phyloP scores from a whole-genome alignment of 2,797 vertebrate species.

The Hozukius guyotensis region DNA sequence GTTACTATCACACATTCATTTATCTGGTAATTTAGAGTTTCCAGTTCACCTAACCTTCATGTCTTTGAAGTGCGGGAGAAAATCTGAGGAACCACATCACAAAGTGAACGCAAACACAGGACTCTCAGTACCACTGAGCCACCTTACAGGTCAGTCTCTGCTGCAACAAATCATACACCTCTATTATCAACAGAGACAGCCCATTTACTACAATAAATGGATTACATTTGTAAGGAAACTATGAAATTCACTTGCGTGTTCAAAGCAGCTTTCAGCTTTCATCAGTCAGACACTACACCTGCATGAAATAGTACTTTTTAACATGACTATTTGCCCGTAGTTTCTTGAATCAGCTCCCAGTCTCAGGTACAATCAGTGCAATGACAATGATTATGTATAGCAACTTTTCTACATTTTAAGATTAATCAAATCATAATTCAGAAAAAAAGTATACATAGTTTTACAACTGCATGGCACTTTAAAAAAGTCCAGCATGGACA shows the following conservation, averaged over 20 bases:
- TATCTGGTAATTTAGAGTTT: slow-evolving; percentile 4
- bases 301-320: not conserved
- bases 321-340: not conserved
- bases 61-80: not conserved
- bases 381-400: not conserved
- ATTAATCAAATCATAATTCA: not conserved
- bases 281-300: not conserved
- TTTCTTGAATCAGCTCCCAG: not conserved
- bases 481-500: not conserved
- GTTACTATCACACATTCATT: not conserved
- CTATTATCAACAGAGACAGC: not conserved
- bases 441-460: not conserved
- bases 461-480: not conserved
- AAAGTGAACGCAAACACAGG: not conserved
- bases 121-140: not conserved
- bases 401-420: not conserved
- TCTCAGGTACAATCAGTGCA: not conserved
- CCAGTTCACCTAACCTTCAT: not conserved
- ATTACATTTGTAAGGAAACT: not conserved
- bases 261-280: not conserved
- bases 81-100: not conserved
- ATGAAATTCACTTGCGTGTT: not conserved
- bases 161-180: not conserved
- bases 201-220: not conserved
- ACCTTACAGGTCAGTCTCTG: not conserved